Evolutionary conservation across 2,797 vertebrate species (phyloP).

Genomic region (Acridotheres tristis): DNA sequence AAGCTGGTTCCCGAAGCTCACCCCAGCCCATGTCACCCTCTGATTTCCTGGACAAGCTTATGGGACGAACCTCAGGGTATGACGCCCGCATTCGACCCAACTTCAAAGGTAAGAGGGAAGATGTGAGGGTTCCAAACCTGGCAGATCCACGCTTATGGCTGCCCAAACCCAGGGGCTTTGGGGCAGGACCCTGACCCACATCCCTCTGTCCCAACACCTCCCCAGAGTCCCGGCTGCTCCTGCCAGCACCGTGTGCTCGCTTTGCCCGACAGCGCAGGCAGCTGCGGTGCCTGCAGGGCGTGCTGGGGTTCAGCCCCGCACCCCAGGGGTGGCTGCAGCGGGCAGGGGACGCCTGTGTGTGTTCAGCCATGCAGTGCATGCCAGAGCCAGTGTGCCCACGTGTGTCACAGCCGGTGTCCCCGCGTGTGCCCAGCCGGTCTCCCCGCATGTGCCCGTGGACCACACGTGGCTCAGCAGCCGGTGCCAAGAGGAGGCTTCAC

Average conservation of each 20-base stretch:
- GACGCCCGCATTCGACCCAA: slow-evolving; percentile 94
- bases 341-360: background rate
- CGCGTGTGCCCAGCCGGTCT: too few species aligned
- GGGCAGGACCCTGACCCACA: background rate
- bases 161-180: background rate
- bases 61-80: slow-evolving; percentile 92
- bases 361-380: fast-evolving
- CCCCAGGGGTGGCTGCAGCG: fast-evolving
- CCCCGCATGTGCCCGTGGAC: fast-evolving
- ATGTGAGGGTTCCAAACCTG: background rate
- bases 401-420: too few species aligned
- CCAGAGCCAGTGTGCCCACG: too few species aligned
- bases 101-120: slow-evolving; percentile 88
- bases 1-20: slow-evolving; percentile 76
- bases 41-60: slow-evolving; percentile 96
- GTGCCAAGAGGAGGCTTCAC: background rate
- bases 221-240: background rate
- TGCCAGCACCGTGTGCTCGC: fast-evolving
- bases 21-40: slow-evolving; percentile 88
- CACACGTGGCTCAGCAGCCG: background rate
- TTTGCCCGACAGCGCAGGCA: fast-evolving
- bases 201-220: background rate
- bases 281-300: background rate
- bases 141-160: background rate
- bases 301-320: background rate